phyloP scores from a whole-genome alignment of 2,797 vertebrate genomes.

The Xiphorhynchus erythropygius region DNA sequence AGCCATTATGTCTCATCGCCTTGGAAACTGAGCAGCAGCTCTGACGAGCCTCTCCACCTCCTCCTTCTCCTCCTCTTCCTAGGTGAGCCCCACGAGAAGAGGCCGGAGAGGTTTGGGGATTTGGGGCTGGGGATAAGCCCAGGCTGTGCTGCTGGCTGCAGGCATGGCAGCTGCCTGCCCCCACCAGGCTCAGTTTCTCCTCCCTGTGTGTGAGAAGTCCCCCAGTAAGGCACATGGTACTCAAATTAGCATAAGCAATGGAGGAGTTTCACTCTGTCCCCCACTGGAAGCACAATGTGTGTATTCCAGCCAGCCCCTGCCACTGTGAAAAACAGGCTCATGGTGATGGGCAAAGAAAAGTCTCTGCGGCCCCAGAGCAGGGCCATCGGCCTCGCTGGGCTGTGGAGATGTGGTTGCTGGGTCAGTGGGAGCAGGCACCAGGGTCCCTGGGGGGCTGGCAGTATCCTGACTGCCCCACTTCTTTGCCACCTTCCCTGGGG shows the following conservation, averaged over 20 bases:
- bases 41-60: not conserved
- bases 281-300: fast-evolving
- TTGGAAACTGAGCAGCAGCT: constrained; percentile 54
- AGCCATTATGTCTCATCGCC: constrained; percentile 55
- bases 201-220: not conserved
- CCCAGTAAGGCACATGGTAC: not conserved
- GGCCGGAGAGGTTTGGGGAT: not conserved
- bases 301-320: not conserved
- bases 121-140: not conserved
- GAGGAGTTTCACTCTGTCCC: fast-evolving
- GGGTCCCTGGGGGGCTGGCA: too few species aligned
- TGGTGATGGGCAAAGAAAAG: not conserved
- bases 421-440: not conserved
- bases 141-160: not conserved
- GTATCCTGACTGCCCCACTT: not conserved
- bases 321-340: not conserved
- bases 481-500: not conserved
- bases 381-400: fast-evolving
- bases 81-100: not conserved
- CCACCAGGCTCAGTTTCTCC: not conserved
- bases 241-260: not conserved
- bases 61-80: not conserved
- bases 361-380: not conserved
- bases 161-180: not conserved
- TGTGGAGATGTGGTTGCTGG: not conserved